phyloP scores from a whole-genome alignment of 2,113 vertebrate species.

The Numenius arquata region DNA sequence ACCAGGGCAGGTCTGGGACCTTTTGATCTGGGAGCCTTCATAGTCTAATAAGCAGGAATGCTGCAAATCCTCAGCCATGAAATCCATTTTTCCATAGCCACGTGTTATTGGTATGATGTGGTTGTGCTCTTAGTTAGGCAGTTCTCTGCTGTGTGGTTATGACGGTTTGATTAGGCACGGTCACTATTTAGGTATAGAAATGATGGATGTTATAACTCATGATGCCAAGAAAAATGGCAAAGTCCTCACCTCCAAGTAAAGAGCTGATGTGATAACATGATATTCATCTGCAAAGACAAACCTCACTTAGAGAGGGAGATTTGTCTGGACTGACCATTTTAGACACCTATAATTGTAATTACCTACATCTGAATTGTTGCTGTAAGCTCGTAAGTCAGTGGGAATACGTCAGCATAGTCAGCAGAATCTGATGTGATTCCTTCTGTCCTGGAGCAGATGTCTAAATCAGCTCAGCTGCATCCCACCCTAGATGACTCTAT shows the following conservation, averaged over 20 bases:
- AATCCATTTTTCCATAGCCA: not conserved
- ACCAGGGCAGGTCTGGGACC: no score
- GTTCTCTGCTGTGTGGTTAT: not conserved
- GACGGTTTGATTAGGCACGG: accelerated
- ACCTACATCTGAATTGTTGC: not conserved
- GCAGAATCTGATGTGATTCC: accelerated
- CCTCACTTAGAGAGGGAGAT: not conserved
- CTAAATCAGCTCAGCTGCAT: not conserved
- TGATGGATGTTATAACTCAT: accelerated
- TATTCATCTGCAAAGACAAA: not conserved
- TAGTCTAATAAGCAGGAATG: not conserved
- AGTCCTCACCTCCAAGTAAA: not conserved
- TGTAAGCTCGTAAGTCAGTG: not conserved
- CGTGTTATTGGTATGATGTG: accelerated
- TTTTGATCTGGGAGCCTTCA: accelerated
- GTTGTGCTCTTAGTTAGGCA: not conserved
- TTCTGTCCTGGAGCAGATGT: not conserved
- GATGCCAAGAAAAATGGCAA: not conserved
- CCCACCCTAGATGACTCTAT: not conserved
- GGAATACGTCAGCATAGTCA: not conserved
- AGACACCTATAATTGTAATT: not conserved
- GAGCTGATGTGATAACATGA: not conserved
- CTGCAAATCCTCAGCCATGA: not conserved
- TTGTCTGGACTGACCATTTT: not conserved
- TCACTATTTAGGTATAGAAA: not conserved